phyloP scores from a whole-genome alignment of 2,888 invertebrate species.

The Himalopsyche anomala region DNA sequence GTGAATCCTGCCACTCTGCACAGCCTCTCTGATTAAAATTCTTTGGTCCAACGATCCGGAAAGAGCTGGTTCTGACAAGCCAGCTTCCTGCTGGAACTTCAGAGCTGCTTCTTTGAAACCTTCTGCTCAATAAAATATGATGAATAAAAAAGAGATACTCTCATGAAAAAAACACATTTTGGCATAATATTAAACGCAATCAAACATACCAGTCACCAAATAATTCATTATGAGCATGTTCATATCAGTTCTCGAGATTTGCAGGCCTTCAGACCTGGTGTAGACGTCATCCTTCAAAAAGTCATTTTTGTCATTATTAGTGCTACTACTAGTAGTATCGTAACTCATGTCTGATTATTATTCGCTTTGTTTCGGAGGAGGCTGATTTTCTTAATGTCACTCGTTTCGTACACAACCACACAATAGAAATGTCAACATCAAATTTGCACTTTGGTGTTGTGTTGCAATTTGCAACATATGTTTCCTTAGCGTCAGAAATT shows the following conservation, averaged over 20 bases:
- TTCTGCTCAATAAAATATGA: slow-evolving; percentile 75
- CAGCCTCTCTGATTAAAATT: slow-evolving; percentile 94
- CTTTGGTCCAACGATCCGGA: slow-evolving; percentile 91
- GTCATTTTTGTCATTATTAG: slow-evolving; percentile 71
- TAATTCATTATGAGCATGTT: slow-evolving; percentile 99
- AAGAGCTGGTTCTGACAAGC: slow-evolving; percentile 77
- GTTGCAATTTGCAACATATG: not conserved
- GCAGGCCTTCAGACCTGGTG: slow-evolving; percentile 84
- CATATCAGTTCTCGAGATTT: slow-evolving; percentile 94
- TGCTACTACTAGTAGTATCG: slow-evolving; percentile 67
- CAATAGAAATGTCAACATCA: slow-evolving; percentile 40
- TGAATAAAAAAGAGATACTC: not conserved
- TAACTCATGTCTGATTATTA: slow-evolving; percentile 54
- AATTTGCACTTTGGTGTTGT: not conserved
- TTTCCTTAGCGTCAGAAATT: no score
- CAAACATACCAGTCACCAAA: slow-evolving; percentile 90
- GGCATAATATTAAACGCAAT: slow-evolving; percentile 43
- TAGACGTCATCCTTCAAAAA: slow-evolving; percentile 85
- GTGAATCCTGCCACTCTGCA: slow-evolving; percentile 93
- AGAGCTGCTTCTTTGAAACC: slow-evolving; percentile 98
- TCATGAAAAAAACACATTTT: not conserved
- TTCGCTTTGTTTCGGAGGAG: not conserved
- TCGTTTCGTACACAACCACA: not conserved
- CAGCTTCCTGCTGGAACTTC: slow-evolving; percentile 96
- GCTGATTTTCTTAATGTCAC: not conserved